Evolutionary conservation across 2,888 invertebrate species (phyloP).

Genomic region (Halictus ligatus): DNA sequence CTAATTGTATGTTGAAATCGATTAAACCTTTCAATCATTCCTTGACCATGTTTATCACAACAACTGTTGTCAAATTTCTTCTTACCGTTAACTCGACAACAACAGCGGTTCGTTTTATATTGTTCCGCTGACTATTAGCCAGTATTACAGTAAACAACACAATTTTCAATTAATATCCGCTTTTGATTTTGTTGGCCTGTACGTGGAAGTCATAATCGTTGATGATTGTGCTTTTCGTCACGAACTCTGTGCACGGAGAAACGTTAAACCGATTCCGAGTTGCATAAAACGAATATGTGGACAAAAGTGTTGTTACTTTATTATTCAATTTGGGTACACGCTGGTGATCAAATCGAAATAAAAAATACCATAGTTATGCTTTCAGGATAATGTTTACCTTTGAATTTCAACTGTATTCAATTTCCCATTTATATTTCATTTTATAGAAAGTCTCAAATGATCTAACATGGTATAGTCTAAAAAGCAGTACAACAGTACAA

Average conservation of each 20-base stretch:
- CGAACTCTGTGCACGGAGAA: background rate
- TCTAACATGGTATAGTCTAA: background rate
- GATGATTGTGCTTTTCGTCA: background rate
- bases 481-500: background rate
- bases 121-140: background rate
- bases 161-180: constrained; percentile 15
- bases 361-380: no score
- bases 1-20: background rate
- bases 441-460: background rate
- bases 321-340: background rate
- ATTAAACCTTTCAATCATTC: no score
- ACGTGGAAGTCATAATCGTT: background rate
- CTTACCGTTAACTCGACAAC: background rate
- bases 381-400: no score
- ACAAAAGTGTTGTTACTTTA: background rate
- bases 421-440: no score
- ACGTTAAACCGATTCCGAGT: background rate
- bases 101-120: background rate
- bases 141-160: background rate
- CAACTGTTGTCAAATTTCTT: background rate
- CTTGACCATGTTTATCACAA: no score
- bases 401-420: background rate
- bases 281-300: background rate
- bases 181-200: background rate
- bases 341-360: no score